Evolutionary conservation across 2,113 vertebrate species (phyloP).

Genomic region (Neodon shergylaensis): DNA sequence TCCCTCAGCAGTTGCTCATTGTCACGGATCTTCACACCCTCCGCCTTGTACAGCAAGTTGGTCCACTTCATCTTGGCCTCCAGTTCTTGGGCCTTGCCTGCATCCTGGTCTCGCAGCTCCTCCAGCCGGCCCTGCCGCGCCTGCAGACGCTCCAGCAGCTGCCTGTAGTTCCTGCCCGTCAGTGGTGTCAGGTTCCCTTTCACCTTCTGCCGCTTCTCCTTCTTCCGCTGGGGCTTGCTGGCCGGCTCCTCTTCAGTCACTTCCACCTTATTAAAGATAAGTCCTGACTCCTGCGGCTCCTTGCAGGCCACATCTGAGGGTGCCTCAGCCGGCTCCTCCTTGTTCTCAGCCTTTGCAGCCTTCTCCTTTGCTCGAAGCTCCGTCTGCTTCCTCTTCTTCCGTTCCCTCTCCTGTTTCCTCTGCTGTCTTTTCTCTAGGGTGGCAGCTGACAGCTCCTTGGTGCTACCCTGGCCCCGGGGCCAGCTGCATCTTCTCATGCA

Average conservation of each 20-base stretch:
- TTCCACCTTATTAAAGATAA: conserved; percentile 93
- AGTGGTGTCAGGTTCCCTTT: conserved; percentile 94
- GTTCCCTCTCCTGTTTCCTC: conserved; percentile 93
- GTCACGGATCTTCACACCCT: conserved; percentile 94
- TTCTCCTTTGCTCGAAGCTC: conserved; percentile 90
- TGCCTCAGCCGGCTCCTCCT: background rate
- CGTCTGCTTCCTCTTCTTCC: conserved; percentile 93
- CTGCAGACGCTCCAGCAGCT: conserved; percentile 92
- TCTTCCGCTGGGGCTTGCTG: conserved; percentile 86
- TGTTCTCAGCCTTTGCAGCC: conserved; percentile 53
- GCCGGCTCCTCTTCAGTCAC: conserved; percentile 85
- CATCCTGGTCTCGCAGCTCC: conserved; percentile 89
- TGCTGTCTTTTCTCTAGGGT: conserved; percentile 89
- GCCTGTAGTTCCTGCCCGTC: conserved; percentile 95
- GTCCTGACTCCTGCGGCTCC: conserved; percentile 70
- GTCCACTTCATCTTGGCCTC: conserved; percentile 95
- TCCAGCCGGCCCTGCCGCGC: conserved; percentile 89
- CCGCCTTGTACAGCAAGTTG: conserved; percentile 93
- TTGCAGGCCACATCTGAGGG: rapidly evolving
- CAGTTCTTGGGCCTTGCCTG: conserved; percentile 87
- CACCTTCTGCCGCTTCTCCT: conserved; percentile 86
- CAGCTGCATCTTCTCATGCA: conserved; percentile 94
- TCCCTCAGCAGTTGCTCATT: conserved; percentile 89
- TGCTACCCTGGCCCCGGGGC: conserved; percentile 90
- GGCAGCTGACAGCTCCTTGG: conserved; percentile 85